Evolutionary conservation across 2,888 invertebrate species (phyloP), one percentile per base, ranked within the genome.

Genomic region (Dolomedes plantarius): DNA sequence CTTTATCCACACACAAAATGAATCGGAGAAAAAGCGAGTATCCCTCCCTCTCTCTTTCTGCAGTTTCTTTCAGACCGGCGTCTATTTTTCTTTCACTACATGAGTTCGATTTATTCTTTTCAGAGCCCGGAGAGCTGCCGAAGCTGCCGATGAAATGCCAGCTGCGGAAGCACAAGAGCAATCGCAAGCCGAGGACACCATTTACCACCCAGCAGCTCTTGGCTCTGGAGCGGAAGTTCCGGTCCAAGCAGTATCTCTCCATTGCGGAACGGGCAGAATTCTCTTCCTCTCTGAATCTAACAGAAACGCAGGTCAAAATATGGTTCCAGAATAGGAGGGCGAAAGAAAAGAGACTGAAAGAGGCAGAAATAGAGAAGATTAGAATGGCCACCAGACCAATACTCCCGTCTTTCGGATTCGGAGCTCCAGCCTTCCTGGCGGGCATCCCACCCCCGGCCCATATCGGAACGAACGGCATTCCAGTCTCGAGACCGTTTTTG

Each of bases 201-300:
- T 98, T 98, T 93, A 98, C 97, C 64, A 97, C 97, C 36, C 97
- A 97, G 91, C 98, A 98, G 91, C 94, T 98, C 86, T 93, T 97
- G 89, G 95, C 97, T 0, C 92, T 98, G 90, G 98, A 98, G 92
- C 95, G 96, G 92, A 98, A 98, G 92, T 98, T 98, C 93, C 93
- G 96, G 74, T 96, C 97, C 91, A 98, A 97, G 91, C 97, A 97
- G 92, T 98, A 98, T 92, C 93, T 98, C 90, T 97, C 97, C 91
- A 98, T 98, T 91, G 97, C 97, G 1, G 98, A 98, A 92, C 93
- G 98, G 88, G 98, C 98, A 0, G 98, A 98, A 92, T 98, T 98
- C 93, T 96, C 96, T 2, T 95, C 95, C 29, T 96, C 96, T 0
- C 93, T 98, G 77, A 94, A 96, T 90, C 94, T 98, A 65, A 97